Conservation (phyloP, 1,140 invertebrate genomes). For the Drosophila tani region DNA sequence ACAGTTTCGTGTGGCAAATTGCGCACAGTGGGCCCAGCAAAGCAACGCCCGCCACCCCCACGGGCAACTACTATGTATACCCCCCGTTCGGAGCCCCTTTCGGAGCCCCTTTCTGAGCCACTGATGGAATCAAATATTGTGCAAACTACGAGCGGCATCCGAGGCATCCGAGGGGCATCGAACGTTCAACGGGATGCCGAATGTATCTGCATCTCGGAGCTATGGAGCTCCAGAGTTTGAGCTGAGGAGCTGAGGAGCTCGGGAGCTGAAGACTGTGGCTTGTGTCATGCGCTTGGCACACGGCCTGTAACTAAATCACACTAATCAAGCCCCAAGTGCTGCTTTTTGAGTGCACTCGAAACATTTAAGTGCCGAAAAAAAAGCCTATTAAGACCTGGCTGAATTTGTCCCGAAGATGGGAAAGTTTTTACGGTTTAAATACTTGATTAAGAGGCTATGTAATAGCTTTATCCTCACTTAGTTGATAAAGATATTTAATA, state of each 20-base stretch:
- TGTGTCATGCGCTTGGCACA: constrained; percentile 81
- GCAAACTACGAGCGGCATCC: constrained; percentile 73
- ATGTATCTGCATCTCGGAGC: constrained; percentile 43
- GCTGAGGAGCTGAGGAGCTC: constrained; percentile 3
- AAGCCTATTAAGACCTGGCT: constrained; percentile 17
- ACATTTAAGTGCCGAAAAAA: constrained; percentile 32
- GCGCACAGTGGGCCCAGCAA: constrained; percentile 73
- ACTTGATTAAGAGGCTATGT: background rate
- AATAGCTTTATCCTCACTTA: background rate
- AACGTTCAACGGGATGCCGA: constrained; percentile 71
- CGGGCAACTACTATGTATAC: constrained; percentile 6
- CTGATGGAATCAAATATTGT: constrained; percentile 84
- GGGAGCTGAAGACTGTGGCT: constrained; percentile 35
- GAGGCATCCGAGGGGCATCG: constrained; percentile 68
- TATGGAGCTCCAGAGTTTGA: background rate
- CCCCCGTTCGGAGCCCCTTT: background rate
- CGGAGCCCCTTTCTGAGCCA: background rate
- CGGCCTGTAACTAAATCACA: constrained; percentile 84
- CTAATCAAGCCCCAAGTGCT: constrained; percentile 81
- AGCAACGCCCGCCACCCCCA: constrained; percentile 39
- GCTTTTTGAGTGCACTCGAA: constrained; percentile 46
- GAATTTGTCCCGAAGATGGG: constrained; percentile 20
- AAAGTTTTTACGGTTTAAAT: constrained; percentile 23
- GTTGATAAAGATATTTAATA: background rate
- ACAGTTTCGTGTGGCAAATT: constrained; percentile 83